Evolutionary conservation across 2,888 invertebrate genomes (phyloP), one percentile per base, ranked within the genome.

Genomic region (Drosophila tanythrix): DNA sequence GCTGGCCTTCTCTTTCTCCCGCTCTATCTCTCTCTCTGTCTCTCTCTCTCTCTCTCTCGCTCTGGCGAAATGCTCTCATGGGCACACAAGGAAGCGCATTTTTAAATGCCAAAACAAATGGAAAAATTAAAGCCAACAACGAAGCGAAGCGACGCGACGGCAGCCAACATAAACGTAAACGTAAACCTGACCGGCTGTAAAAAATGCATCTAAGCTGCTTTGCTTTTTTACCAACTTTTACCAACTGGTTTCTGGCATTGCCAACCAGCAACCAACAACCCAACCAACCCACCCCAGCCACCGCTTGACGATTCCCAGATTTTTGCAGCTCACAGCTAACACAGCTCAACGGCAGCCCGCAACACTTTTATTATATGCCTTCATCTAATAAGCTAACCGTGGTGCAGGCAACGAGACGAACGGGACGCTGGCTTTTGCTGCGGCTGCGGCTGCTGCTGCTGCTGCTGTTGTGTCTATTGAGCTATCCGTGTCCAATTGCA

Each of bases 351-450:
- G 71, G 77, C 90, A 84, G 82, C 76, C 75, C 88, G 84, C 88
- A 89, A 89, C 90, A 82, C 90, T 90, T 89, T 90, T 89, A 89
- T 91, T 88, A 88, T 88, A 88, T 83, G 90, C 83, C 81, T 90
- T 89, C 90, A 87, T 87, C 87, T 87, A 87, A 87, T 87, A 87
- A 87, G 86, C 90, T 77, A 79, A 82, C 63, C 75, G 70, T 59
- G 56, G 70, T 72, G 69, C 48, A 70, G 81, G 74, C 73, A 71
- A 64, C 71, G 59, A 67, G 63, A 60, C 43, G 57, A 21, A 29
- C 56, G 40, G 40, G 40, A 43, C 21, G 57, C 29, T 64, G 65
- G 48, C 29, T 72, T 53, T 52, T 36, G 57, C 58, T 63, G 65
- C 68, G 65, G 60, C 65, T 73, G 56, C 11, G 56, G 65, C 33